Conservation (phyloP, 2,888 invertebrate genomes). For the Ormyrus pomaceus region DNA sequence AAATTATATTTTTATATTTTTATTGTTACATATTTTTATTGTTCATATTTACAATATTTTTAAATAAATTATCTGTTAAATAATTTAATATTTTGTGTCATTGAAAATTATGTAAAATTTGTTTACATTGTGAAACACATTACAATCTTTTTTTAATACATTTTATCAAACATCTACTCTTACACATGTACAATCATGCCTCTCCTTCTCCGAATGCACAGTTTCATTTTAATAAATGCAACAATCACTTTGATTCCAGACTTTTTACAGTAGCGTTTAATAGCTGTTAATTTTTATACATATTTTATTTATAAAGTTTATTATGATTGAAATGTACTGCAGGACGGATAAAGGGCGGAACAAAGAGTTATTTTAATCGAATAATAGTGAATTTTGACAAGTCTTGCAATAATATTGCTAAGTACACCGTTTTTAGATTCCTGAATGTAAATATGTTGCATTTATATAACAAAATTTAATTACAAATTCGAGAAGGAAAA, state of each 20-base stretch:
- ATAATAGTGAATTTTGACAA: background rate
- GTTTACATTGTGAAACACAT: conserved; percentile 38
- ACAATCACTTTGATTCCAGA: conserved; percentile 30
- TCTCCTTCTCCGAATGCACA: conserved; percentile 2
- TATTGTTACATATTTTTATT: conserved; percentile 36
- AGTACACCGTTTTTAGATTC: conserved; percentile 9
- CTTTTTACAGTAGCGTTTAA: conserved; percentile 43
- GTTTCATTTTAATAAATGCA: conserved; percentile 23
- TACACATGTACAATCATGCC: conserved; percentile 27
- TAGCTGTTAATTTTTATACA: conserved; percentile 27
- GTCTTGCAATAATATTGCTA: background rate
- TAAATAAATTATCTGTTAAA: conserved; percentile 53
- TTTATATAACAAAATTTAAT: conserved; percentile 22
- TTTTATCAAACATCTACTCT: conserved; percentile 48
- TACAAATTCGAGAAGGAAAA: conserved; percentile 1
- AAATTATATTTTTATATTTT: conserved; percentile 53
- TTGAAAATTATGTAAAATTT: conserved; percentile 51
- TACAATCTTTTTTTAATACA: conserved; percentile 31
- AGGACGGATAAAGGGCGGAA: conserved; percentile 50
- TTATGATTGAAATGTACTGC: conserved; percentile 29
- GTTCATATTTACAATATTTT: conserved; percentile 53
- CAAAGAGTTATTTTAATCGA: conserved; percentile 26
- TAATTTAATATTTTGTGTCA: conserved; percentile 37
- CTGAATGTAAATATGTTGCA: background rate
- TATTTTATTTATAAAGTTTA: conserved; percentile 15